Evolutionary conservation across 2,888 invertebrate species (phyloP).

Genomic region (Papilio gigon): DNA sequence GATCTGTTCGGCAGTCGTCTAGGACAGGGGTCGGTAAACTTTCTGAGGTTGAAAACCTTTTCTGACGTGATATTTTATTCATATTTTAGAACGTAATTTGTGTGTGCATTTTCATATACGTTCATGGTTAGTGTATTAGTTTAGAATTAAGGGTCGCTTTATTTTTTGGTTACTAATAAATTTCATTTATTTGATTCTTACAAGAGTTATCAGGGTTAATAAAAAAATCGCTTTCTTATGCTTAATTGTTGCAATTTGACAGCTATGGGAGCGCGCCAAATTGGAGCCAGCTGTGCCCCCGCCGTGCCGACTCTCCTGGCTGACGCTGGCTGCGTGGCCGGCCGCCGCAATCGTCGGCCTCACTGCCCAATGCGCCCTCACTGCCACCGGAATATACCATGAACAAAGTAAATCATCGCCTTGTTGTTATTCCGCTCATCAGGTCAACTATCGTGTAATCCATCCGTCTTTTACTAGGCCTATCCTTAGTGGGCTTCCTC

Average conservation of each 20-base stretch:
- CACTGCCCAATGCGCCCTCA: slow-evolving; percentile 86
- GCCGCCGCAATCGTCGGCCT: slow-evolving; percentile 85
- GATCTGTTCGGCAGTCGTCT: neutral
- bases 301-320: slow-evolving; percentile 88
- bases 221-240: neutral
- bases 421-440: no score
- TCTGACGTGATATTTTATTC: neutral
- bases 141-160: neutral
- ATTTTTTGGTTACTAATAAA: neutral
- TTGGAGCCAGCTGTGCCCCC: slow-evolving; percentile 79
- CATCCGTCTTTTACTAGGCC: no score
- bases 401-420: slow-evolving; percentile 83
- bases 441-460: no score
- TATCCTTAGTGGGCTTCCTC: no score
- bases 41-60: slow-evolving; percentile 1
- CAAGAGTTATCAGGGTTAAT: neutral
- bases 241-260: slow-evolving; percentile 12
- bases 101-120: neutral
- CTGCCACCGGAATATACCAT: slow-evolving; percentile 85
- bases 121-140: neutral
- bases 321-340: slow-evolving; percentile 88
- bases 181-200: neutral
- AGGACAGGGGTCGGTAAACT: neutral
- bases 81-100: neutral
- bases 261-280: slow-evolving; percentile 85